Evolutionary conservation across 2,888 invertebrate species (phyloP).

Genomic region (Lasioglossum zephyrum): DNA sequence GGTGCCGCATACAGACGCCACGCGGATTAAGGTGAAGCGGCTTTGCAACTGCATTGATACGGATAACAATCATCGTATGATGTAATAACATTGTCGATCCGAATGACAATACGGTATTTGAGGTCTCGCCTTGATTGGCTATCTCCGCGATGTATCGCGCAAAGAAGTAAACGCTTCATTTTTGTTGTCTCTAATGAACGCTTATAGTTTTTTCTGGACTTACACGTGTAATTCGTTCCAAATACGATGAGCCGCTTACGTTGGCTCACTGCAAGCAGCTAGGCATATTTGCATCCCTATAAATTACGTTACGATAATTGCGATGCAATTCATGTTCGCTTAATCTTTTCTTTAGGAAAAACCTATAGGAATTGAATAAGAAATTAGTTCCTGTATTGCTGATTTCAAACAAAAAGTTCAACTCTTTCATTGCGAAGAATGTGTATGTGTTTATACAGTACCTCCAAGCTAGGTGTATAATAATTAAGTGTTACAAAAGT

Average conservation of each 20-base stretch:
- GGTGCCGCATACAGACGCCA: neutral
- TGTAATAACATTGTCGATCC: conserved; percentile 30
- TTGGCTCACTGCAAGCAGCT: neutral
- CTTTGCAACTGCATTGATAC: conserved; percentile 6
- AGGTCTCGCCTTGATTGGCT: neutral
- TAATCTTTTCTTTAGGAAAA: neutral
- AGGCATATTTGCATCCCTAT: neutral
- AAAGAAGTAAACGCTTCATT: neutral
- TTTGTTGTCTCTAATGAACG: neutral
- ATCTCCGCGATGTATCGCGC: neutral
- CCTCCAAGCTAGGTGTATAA: neutral
- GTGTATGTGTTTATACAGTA: neutral
- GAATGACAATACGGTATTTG: neutral
- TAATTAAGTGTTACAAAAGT: neutral
- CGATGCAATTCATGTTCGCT: neutral
- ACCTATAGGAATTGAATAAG: neutral
- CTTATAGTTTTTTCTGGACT: neutral
- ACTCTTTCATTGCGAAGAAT: neutral
- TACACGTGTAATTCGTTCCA: conserved; percentile 1
- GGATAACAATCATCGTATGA: conserved; percentile 24
- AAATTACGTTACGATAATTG: neutral
- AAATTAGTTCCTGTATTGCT: neutral
- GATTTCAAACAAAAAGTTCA: neutral
- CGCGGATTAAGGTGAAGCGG: neutral
- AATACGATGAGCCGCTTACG: neutral